Percentiles rank a stretch among this genome's conserved stretches.
Evolutionary conservation across 2,888 invertebrate species (phyloP).

Genomic region (Yponomeuta malinellus): DNA sequence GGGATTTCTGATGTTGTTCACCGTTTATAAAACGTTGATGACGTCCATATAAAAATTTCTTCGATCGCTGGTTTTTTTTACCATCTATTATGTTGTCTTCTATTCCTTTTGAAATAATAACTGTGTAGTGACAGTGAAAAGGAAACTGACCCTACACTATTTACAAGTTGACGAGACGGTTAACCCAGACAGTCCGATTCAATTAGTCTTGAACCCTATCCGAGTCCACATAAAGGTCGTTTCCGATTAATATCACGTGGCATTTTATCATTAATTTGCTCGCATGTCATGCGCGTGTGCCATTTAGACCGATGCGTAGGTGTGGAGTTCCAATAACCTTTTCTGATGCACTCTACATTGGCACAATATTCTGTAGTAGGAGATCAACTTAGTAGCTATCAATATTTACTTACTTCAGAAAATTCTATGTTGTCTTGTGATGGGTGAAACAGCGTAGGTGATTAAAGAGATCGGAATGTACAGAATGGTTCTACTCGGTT

Average conservation of each 20-base stretch:
- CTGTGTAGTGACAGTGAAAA: not conserved
- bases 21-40: no score
- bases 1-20: no score
- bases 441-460: no score
- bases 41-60: no score
- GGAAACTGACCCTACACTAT: not conserved
- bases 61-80: no score
- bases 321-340: not conserved
- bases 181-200: not conserved
- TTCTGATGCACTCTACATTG: not conserved
- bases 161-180: not conserved
- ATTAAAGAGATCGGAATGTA: no score
- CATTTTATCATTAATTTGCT: not conserved
- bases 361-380: not conserved
- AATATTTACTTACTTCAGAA: no score
- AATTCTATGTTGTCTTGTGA: no score
- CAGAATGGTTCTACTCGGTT: no score
- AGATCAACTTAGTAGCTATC: not conserved
- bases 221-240: not conserved
- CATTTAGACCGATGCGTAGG: not conserved
- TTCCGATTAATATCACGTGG: not conserved
- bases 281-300: not conserved
- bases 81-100: no score
- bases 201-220: not conserved
- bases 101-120: not conserved